These are phyloP conservation scores for Pseudeuparius sepicola DNA, from an alignment of 2,888 invertebrate species.

Conservation along the genomic window DNA sequence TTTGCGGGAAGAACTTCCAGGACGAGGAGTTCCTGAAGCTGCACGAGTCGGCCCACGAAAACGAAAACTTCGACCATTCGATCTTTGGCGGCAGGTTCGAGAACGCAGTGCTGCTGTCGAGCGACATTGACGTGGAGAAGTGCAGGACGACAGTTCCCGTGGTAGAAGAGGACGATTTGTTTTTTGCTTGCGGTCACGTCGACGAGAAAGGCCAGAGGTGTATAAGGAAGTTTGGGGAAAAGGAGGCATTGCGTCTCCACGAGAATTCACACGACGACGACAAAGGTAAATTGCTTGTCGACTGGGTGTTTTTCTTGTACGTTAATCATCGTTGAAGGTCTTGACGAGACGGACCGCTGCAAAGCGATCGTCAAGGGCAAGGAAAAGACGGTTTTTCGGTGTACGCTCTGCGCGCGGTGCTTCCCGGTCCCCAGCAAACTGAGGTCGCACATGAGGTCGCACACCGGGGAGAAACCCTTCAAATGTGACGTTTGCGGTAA, in stretches of 20 bases:
- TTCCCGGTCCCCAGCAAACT: constrained; percentile 16
- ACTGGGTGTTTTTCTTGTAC: no score
- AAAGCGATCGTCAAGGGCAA: constrained; percentile 10
- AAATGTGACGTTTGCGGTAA: no score
- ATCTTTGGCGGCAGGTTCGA: constrained; percentile 3
- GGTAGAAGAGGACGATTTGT: background rate
- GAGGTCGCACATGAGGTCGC: no score
- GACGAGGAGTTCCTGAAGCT: constrained; percentile 10
- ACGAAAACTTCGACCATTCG: background rate
- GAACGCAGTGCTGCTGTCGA: constrained; percentile 1
- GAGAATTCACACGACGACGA: background rate
- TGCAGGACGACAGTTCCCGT: constrained; percentile 8
- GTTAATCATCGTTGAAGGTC: constrained; percentile 7
- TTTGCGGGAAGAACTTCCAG: constrained; percentile 8
- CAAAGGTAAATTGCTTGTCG: no score
- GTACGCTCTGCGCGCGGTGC: constrained; percentile 14
- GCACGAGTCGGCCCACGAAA: constrained; percentile 3
- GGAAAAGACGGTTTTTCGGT: constrained; percentile 13
- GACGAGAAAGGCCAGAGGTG: constrained; percentile 8
- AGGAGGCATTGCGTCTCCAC: constrained; percentile 6
- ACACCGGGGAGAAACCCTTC: no score
- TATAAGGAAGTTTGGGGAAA: constrained; percentile 8
- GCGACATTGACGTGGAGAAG: constrained; percentile 9
- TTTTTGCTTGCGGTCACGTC: constrained; percentile 2
- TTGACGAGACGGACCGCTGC: constrained; percentile 5